phyloP scores from a whole-genome alignment of 2,888 invertebrate genomes.

The Listrodromus nycthemerus region DNA sequence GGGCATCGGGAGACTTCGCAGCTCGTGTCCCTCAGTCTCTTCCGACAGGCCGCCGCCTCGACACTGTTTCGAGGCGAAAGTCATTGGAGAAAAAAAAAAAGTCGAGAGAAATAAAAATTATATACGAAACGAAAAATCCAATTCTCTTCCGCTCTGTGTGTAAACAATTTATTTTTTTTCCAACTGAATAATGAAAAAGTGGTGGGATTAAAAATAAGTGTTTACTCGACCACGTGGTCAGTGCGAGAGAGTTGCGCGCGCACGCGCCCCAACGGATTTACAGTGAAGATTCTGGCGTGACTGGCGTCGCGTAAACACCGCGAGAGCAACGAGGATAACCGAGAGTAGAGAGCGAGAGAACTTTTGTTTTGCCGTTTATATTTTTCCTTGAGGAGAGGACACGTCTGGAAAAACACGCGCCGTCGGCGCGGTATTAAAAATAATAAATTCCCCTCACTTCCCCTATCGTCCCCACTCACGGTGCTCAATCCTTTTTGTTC shows the following conservation, averaged over 20 bases:
- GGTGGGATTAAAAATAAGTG: background rate
- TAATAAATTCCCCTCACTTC: background rate
- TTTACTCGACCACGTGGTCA: conserved; percentile 8
- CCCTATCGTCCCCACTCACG: background rate
- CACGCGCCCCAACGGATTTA: background rate
- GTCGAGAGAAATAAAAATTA: background rate
- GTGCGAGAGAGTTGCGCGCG: background rate
- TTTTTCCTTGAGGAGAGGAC: background rate
- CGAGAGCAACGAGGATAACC: no score
- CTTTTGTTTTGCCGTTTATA: background rate
- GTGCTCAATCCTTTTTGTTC: background rate
- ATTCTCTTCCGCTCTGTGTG: conserved; percentile 4
- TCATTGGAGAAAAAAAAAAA: background rate
- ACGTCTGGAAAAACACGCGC: background rate
- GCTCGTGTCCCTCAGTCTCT: conserved; percentile 5
- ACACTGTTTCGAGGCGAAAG: background rate
- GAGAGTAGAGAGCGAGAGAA: no score
- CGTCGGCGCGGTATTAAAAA: background rate
- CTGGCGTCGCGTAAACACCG: background rate
- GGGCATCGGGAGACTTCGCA: background rate
- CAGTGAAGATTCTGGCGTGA: background rate
- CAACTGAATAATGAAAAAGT: background rate
- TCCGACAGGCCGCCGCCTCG: background rate
- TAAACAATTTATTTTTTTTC: background rate
- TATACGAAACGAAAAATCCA: background rate